phyloP scores from a whole-genome alignment of 2,888 invertebrate genomes.

The Morpho achilles region DNA sequence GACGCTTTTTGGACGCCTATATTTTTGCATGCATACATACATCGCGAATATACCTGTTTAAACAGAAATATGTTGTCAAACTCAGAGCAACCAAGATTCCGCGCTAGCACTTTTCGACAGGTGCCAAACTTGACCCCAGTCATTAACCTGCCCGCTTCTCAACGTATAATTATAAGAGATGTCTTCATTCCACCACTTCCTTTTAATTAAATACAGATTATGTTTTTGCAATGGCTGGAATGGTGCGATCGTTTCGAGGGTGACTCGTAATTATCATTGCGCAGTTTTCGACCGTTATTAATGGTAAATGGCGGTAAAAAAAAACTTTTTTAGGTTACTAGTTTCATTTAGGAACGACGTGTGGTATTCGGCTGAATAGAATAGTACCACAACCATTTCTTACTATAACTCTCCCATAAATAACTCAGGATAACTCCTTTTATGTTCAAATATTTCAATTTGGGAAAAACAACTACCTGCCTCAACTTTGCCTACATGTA shows the following conservation, averaged over 20 bases:
- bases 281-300: conserved; percentile 19
- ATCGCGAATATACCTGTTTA: too few species aligned
- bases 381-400: too few species aligned
- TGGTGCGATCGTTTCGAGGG: conserved; percentile 25
- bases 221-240: conserved; percentile 31
- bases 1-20: too few species aligned
- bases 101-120: not conserved
- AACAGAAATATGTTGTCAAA: too few species aligned
- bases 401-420: too few species aligned
- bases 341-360: not conserved
- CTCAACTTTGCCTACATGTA: too few species aligned
- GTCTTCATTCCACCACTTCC: conserved; percentile 37
- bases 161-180: conserved; percentile 36
- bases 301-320: not conserved
- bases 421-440: too few species aligned
- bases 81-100: too few species aligned
- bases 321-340: not conserved
- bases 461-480: too few species aligned
- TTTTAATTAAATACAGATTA: conserved; percentile 38
- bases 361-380: not conserved
- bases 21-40: too few species aligned
- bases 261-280: conserved; percentile 11
- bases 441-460: too few species aligned
- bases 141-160: conserved; percentile 20
- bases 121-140: conserved; percentile 7